These are phyloP conservation scores for Dioctria linearis DNA, from an alignment of 2,888 invertebrate genomes.

Conservation along the genomic window DNA sequence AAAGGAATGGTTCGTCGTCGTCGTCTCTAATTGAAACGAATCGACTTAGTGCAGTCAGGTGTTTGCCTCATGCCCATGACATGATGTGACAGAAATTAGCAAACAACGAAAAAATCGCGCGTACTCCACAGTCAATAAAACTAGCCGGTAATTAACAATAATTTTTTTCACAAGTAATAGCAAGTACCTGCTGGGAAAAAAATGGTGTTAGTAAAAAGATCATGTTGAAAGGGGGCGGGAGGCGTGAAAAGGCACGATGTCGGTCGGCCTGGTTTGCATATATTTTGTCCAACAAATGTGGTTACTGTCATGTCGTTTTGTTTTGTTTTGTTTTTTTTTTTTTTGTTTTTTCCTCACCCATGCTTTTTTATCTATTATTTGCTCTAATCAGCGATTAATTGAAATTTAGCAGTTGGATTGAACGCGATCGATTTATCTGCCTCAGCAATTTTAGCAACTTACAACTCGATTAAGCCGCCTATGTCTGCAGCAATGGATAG, in stretches of 20 bases:
- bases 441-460: constrained; percentile 4
- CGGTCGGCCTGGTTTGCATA: neutral
- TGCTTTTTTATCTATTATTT: neutral
- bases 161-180: neutral
- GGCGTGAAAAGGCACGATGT: neutral
- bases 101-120: neutral
- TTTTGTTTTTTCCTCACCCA: neutral
- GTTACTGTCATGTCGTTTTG: neutral
- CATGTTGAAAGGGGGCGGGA: neutral
- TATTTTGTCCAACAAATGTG: neutral
- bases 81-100: neutral
- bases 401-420: neutral
- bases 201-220: neutral
- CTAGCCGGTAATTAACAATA: neutral
- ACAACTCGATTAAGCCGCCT: constrained; percentile 4
- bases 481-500: neutral
- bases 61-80: neutral
- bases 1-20: neutral
- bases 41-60: neutral
- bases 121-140: neutral
- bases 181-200: neutral
- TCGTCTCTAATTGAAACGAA: neutral
- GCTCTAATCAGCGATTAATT: constrained; percentile 5
- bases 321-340: too few species aligned
- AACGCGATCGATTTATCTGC: neutral